phyloP scores from a whole-genome alignment of 1,140 invertebrate species.

The Leptinotarsa lineolata region DNA sequence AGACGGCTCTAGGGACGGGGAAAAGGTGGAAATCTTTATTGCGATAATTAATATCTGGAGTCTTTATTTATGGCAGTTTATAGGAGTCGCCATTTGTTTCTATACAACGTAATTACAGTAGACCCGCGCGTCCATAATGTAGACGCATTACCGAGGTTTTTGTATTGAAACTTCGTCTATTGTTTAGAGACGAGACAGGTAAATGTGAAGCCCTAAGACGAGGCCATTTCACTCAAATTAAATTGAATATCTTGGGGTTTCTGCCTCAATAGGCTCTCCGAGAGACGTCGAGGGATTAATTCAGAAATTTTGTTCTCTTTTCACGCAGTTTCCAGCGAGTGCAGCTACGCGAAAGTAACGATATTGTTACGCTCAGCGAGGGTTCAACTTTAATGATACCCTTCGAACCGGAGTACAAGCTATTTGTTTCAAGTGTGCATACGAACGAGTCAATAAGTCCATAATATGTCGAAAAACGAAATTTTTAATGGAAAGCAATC shows the following conservation, averaged over 20 bases:
- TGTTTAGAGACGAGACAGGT: constrained; percentile 12
- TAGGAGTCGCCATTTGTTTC: constrained; percentile 28
- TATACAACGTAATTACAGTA: constrained; percentile 19
- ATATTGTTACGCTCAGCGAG: background rate
- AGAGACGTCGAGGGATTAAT: constrained; percentile 2
- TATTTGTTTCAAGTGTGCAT: no score
- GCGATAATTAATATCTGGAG: constrained; percentile 24
- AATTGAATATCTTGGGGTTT: constrained; percentile 18
- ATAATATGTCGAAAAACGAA: no score
- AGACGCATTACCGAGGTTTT: constrained; percentile 28
- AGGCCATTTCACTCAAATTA: constrained; percentile 13
- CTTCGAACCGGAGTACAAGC: no score
- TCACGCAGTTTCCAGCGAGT: background rate
- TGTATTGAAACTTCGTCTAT: constrained; percentile 22
- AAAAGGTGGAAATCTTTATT: constrained; percentile 22
- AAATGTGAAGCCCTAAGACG: constrained; percentile 18
- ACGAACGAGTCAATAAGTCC: no score
- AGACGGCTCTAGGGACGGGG: constrained; percentile 2
- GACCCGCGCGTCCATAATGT: constrained; percentile 19
- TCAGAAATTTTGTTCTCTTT: background rate
- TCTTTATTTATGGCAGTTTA: constrained; percentile 29
- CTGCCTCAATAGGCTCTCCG: constrained; percentile 5
- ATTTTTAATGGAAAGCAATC: no score
- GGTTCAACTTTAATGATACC: no score
- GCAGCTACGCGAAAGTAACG: background rate